Conservation (phyloP, 2,888 invertebrate species). For the Gymnosoma rotundatum region DNA sequence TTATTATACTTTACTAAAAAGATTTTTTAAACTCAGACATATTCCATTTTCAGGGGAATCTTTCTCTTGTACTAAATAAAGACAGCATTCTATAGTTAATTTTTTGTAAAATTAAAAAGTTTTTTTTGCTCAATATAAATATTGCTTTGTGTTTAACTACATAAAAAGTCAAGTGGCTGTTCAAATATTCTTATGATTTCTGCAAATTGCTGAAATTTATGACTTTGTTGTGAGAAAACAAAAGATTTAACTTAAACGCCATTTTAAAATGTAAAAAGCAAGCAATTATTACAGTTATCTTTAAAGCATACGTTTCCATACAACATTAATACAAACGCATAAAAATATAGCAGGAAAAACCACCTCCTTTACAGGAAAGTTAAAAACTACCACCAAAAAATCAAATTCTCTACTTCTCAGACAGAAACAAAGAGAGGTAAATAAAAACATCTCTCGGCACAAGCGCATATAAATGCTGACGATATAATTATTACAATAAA, state of each 20-base stretch:
- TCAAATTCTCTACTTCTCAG: neutral
- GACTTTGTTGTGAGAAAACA: constrained; percentile 54
- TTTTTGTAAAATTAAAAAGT: neutral
- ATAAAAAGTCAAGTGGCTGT: constrained; percentile 65
- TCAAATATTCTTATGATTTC: constrained; percentile 64
- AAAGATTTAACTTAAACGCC: constrained; percentile 70
- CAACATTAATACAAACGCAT: constrained; percentile 14
- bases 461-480: constrained; percentile 14
- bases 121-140: constrained; percentile 6
- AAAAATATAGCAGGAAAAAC: constrained; percentile 16
- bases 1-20: no score
- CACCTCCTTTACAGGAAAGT: constrained; percentile 53
- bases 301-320: constrained; percentile 39
- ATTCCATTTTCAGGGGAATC: no score
- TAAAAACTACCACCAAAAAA: constrained; percentile 48
- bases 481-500: neutral
- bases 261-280: constrained; percentile 64
- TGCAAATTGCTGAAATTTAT: constrained; percentile 65
- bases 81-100: no score
- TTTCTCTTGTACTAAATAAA: no score
- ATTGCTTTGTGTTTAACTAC: constrained; percentile 15
- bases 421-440: neutral
- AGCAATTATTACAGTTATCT: constrained; percentile 61
- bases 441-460: constrained; percentile 19
- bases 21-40: no score